Evolutionary conservation across 2,888 invertebrate species (phyloP), one percentile per base, ranked within the genome.

Genomic region (Perdita meconis): DNA sequence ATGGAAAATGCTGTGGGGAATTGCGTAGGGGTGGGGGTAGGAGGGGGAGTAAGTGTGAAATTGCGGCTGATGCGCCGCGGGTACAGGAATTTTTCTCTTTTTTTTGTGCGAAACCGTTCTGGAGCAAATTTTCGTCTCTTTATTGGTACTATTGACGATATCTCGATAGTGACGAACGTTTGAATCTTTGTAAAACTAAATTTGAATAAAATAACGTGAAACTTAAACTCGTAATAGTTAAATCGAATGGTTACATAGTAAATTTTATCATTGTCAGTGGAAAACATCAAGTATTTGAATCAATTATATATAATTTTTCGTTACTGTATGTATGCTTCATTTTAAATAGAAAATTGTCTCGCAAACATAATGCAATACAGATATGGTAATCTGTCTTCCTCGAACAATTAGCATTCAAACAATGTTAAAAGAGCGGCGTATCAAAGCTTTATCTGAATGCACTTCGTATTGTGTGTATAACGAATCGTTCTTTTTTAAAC

Each of bases 21-120:
- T 61, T 6, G 42, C 12, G 19, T n/a, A 10, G 53, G 60, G 22
- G 42, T 65, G 12, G 47, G 38, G 13, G 71, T n/a, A 10, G 53
- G 60, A 16, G 42, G 61, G 12, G 47, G 38, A 12, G 71, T 78
- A 86, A 89, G 89, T 89, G 89, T 89, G 86, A 89, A 89, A 89
- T 88, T 87, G 89, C 86, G 87, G 72, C 72, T 68, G 74, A 82
- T 77, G 69, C 60, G 61, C 61, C 69, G 59, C 42, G 59, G 60
- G 77, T 59, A 68, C 51, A 13, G 42, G 60, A 70, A 68, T 73
- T 75, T 71, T 66, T n/a, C n/a, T n/a, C n/a, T 72, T 55, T 57
- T 56, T 68, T 55, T 16, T 44, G 40, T n/a, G 66, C 50, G 56
- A 77, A 72, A 74, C 64, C 26, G 16, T 53, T 12, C 13, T 44